Evolutionary conservation across 2,888 invertebrate species (phyloP).

Genomic region (Aspidapion aeneum): DNA sequence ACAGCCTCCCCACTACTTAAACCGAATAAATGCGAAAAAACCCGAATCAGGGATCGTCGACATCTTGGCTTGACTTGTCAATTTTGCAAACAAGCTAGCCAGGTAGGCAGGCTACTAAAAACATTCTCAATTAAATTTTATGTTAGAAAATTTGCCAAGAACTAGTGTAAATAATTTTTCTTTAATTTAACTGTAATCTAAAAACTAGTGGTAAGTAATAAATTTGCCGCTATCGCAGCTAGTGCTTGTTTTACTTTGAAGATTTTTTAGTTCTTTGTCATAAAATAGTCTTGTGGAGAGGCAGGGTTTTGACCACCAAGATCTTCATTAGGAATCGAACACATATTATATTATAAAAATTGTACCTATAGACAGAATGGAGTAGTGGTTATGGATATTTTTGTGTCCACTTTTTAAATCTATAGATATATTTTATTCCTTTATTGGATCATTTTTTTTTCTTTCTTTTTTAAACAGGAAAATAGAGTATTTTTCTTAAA

Average conservation of each 20-base stretch:
- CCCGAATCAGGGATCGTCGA: not conserved
- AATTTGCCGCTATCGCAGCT: no score
- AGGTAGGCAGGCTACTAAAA: not conserved
- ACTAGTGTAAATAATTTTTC: not conserved
- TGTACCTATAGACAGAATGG: no score
- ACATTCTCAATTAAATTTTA: not conserved
- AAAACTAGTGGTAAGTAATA: not conserved
- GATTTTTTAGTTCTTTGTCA: not conserved
- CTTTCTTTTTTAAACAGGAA: no score
- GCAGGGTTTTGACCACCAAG: not conserved
- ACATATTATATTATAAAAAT: no score
- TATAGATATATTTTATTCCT: no score
- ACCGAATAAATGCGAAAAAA: not conserved
- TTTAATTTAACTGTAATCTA: not conserved
- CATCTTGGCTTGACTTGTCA: not conserved
- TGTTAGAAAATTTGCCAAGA: not conserved
- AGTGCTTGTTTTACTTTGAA: not conserved
- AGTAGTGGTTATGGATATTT: no score
- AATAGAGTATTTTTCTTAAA: no score
- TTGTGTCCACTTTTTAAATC: no score
- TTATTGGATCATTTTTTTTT: no score
- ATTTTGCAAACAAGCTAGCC: not conserved
- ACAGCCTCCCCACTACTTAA: no score
- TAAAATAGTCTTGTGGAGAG: not conserved
- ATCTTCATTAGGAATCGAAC: no score